Evolutionary conservation across 2,797 vertebrate genomes (phyloP).

Genomic region (Myotis findleyi): DNA sequence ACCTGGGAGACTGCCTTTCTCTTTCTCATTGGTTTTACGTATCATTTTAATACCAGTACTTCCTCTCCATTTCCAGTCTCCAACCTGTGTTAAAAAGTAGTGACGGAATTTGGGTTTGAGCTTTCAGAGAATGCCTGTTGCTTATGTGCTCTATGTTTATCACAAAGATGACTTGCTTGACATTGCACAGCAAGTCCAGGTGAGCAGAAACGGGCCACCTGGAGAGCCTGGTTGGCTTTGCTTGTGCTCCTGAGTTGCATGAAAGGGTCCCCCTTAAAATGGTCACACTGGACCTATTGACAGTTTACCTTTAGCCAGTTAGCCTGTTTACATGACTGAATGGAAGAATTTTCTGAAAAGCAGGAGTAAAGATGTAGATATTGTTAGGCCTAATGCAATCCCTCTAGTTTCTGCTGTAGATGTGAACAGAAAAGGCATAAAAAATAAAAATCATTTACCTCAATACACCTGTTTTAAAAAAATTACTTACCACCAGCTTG

Average conservation of each 20-base stretch:
- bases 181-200: neutral
- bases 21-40: neutral
- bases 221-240: neutral
- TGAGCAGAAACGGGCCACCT: neutral
- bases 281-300: neutral
- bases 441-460: neutral
- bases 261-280: neutral
- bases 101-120: neutral
- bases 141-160: neutral
- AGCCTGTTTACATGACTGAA: neutral
- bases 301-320: neutral
- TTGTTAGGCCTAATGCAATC: neutral
- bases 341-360: neutral
- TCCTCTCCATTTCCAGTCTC: neutral
- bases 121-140: neutral
- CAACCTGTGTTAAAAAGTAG: neutral
- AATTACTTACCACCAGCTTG: neutral
- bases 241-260: neutral
- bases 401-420: neutral
- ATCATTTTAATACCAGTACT: neutral
- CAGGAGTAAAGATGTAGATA: neutral
- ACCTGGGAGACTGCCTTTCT: neutral
- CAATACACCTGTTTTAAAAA: neutral
- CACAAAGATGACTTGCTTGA: neutral
- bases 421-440: neutral